A percentile compares a stretch with the other conserved stretches of the same genome.
These are phyloP conservation scores for Adela reaumurella DNA, from an alignment of 2,888 invertebrate genomes.

Conservation along the genomic window DNA sequence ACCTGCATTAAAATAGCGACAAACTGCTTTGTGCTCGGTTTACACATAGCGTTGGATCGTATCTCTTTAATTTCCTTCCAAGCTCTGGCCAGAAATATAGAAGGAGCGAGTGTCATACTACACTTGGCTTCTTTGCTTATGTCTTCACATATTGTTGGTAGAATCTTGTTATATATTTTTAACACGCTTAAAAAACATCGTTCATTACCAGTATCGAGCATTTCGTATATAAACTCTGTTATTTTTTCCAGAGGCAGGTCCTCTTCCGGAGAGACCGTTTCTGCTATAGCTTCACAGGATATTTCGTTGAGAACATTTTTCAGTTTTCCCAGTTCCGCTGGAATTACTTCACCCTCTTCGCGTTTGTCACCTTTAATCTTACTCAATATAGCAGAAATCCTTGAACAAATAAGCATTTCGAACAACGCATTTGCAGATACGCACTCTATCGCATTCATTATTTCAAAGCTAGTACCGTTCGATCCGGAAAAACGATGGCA, in stretches of 20 bases:
- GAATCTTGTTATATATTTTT: constrained; percentile 27
- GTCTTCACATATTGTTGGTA: constrained; percentile 19
- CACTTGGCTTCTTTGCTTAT: too few relatives aligned
- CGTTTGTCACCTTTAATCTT: too few relatives aligned
- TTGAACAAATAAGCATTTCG: too few relatives aligned
- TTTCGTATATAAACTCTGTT: constrained; percentile 25
- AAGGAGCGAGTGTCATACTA: constrained; percentile 19
- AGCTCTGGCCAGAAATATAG: constrained; percentile 26
- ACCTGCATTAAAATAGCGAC: constrained; percentile 30
- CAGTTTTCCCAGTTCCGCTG: background rate
- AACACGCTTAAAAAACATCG: constrained; percentile 40
- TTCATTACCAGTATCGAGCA: constrained; percentile 44
- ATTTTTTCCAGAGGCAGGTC: constrained; percentile 14
- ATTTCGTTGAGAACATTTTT: constrained; percentile 34
- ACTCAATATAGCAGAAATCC: too few relatives aligned
- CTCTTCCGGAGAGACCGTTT: constrained; percentile 13
- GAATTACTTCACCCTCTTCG: too few relatives aligned
- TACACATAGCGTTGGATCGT: constrained; percentile 41
- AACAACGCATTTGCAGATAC: too few relatives aligned
- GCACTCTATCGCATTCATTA: too few relatives aligned
- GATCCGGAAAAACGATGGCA: too few relatives aligned
- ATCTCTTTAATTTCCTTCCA: constrained; percentile 46
- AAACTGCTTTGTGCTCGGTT: constrained; percentile 37
- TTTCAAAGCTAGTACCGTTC: too few relatives aligned
- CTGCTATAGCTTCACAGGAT: constrained; percentile 26